A percentile compares a stretch with the other conserved stretches of the same genome.
Evolutionary conservation across 23 tunicate genomes (phyloP).

Genomic region (Trididemnum nubilum): DNA sequence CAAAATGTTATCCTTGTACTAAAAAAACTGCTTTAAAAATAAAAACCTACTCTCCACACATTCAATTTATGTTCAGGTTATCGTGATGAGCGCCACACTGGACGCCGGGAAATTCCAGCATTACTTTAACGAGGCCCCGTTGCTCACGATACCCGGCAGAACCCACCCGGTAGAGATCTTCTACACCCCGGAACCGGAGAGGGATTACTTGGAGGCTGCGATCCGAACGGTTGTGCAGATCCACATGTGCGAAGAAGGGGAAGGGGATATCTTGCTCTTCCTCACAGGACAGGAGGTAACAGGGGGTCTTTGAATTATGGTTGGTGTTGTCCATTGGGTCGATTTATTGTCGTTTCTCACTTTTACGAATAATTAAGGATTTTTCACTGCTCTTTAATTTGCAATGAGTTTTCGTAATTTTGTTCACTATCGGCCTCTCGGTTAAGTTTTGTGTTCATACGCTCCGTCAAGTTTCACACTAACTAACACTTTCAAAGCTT

Average conservation of each 20-base stretch:
- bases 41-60: neutral
- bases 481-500: no score
- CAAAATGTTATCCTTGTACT: no score
- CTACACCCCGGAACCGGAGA: constrained; percentile 97
- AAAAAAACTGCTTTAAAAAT: no score
- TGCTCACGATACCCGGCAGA: constrained; percentile 92
- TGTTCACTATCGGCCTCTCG: no score
- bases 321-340: neutral
- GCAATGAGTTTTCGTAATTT: no score
- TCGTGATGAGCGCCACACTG: constrained; percentile 97
- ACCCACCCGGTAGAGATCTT: constrained; percentile 97
- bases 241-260: constrained; percentile 91
- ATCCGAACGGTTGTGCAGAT: constrained; percentile 95
- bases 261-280: constrained; percentile 91
- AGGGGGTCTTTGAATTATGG: neutral
- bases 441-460: no score
- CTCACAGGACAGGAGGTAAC: constrained; percentile 96
- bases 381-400: no score
- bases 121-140: constrained; percentile 93
- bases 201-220: constrained; percentile 97
- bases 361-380: no score
- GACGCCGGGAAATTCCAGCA: constrained; percentile 97
- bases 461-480: no score
- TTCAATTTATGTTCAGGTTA: constrained; percentile 47
- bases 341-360: no score